Evolutionary conservation across 2,888 invertebrate species (phyloP), one percentile per base, ranked within the genome.

Genomic region (Ariolimax columbianus): DNA sequence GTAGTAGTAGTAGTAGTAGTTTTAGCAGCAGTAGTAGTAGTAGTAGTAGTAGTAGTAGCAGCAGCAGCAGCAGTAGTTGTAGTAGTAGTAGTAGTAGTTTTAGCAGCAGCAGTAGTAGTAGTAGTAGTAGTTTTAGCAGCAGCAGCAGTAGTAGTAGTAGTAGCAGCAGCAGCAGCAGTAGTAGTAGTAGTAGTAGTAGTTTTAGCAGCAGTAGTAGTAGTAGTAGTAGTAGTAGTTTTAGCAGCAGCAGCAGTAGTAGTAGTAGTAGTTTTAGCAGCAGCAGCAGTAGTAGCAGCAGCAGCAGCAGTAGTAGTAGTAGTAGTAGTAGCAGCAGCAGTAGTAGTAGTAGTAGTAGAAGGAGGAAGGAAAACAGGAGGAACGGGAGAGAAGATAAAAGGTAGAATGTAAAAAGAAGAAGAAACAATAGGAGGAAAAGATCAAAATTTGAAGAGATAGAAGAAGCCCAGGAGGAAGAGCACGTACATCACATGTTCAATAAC

Each of bases 1-100:
- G 70, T 70, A 70, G 38, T 38, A 70, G 70, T 70, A 70, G 70
- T 70, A 70, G 70, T 70, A 70, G 70, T 70, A 70, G 70, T 70
- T 38, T 19, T 38, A 70, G 19, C 19, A 38, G 38, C 23, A 38
- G 70, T 38, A 70, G 70, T 70, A 70, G 70, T 70, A 70, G 38
- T 70, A 70, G 70, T 38, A 70, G 70, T 23, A 70, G 70, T 70
- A 70, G 38, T 38, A 26, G 70, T 70, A 70, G 70, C 38, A 70
- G 38, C 38, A 70, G 70, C 38, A 70, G 38, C 23, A 70, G 70
- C 38, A 70, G 70, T 70, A 38, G 70, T 70, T 38, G 70, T 70
- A 70, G 23, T 4, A 70, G 70, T 70, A 70, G 70, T 70, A 70
- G 70, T 70, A 70, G 70, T 38, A 70, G n/a, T 19, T 17, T 6